Evolutionary conservation across 2,113 vertebrate species (phyloP).

Genomic region (Pristiophorus japonicus): DNA sequence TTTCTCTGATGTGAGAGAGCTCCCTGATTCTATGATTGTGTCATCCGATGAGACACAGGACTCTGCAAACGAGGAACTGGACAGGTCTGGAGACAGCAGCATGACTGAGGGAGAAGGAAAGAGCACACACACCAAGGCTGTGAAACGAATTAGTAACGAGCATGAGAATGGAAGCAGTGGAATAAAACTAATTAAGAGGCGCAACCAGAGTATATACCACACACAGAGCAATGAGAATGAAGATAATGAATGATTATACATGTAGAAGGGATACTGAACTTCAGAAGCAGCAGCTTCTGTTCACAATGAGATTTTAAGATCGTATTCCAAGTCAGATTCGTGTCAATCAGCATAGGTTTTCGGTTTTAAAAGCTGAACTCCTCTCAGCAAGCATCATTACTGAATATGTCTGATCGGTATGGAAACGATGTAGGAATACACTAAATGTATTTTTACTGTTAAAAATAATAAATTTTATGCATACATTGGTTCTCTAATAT

Average conservation of each 20-base stretch:
- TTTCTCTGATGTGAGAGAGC: slow-evolving; percentile 63
- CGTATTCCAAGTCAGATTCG: too few relatives aligned
- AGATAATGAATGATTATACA: slow-evolving; percentile 47
- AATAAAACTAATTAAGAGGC: slow-evolving; percentile 78
- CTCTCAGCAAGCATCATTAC: background rate
- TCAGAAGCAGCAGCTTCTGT: background rate
- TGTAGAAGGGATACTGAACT: background rate
- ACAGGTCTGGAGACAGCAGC: slow-evolving; percentile 43
- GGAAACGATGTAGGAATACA: background rate
- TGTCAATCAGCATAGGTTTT: background rate
- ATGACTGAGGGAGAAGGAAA: slow-evolving; percentile 47
- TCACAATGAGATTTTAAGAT: slow-evolving; percentile 22
- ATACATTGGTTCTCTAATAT: background rate
- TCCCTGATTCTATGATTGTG: slow-evolving; percentile 50
- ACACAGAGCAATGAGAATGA: slow-evolving; percentile 59
- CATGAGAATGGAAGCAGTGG: slow-evolving; percentile 49
- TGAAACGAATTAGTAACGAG: slow-evolving; percentile 72
- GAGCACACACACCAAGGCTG: slow-evolving; percentile 45
- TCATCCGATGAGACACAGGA: slow-evolving; percentile 56
- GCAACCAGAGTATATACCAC: slow-evolving; percentile 87
- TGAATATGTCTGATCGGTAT: background rate
- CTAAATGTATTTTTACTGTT: slow-evolving; percentile 22
- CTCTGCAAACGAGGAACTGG: slow-evolving; percentile 48
- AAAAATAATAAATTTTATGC: slow-evolving; percentile 27
- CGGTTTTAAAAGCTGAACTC: background rate